Evolutionary conservation across 1,140 invertebrate genomes (phyloP).

Genomic region (Aricia agestis): DNA sequence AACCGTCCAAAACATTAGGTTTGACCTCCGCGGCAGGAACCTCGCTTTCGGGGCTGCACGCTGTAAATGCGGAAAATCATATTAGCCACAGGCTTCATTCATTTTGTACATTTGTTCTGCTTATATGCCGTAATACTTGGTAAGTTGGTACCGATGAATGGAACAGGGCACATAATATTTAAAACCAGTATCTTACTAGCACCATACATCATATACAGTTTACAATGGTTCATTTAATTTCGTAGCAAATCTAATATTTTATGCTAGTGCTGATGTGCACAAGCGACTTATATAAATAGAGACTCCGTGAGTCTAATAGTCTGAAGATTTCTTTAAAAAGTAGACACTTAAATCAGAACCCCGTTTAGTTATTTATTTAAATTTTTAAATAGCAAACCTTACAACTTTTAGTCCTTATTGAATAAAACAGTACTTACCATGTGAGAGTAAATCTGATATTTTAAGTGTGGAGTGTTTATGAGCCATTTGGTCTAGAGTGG

Average conservation of each 20-base stretch:
- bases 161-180: neutral
- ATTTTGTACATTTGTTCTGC: no score
- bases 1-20: constrained; percentile 49
- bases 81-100: neutral
- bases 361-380: no score
- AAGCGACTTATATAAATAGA: no score
- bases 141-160: neutral
- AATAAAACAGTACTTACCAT: constrained; percentile 60
- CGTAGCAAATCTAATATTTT: no score
- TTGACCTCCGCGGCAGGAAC: constrained; percentile 31
- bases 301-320: no score
- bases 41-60: constrained; percentile 52
- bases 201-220: neutral
- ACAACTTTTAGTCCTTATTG: no score
- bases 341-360: no score
- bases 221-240: no score
- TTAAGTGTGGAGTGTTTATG: constrained; percentile 73
- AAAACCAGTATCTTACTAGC: neutral
- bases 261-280: no score
- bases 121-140: neutral
- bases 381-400: no score
- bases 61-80: constrained; percentile 45
- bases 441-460: constrained; percentile 73
- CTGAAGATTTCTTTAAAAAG: no score
- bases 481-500: constrained; percentile 76